Conservation (phyloP, 2,888 invertebrate genomes). For the Noctua janthe region DNA sequence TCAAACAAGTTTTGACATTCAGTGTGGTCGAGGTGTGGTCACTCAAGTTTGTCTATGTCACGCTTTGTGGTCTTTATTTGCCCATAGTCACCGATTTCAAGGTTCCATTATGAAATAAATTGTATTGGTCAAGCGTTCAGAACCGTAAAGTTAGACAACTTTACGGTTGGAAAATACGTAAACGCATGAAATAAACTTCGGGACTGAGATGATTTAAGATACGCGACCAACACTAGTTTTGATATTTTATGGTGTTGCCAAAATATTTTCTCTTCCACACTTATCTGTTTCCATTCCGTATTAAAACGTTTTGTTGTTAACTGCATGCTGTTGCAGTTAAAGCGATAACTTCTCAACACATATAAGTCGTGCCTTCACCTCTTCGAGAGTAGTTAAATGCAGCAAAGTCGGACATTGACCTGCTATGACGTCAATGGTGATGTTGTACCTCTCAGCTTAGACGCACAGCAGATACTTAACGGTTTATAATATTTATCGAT, state of each 20-base stretch:
- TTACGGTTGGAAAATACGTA: background rate
- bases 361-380: constrained; percentile 60
- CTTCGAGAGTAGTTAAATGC: constrained; percentile 66
- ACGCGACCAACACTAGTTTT: background rate
- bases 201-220: constrained; percentile 16
- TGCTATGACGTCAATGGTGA: constrained; percentile 78
- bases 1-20: constrained; percentile 38
- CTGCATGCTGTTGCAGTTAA: constrained; percentile 36
- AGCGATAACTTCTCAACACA: constrained; percentile 50
- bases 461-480: constrained; percentile 62
- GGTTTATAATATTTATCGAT: constrained; percentile 59
- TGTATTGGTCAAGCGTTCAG: constrained; percentile 18
- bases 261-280: constrained; percentile 28
- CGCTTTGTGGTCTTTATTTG: constrained; percentile 40
- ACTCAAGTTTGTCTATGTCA: constrained; percentile 45
- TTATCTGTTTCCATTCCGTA: constrained; percentile 12
- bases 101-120: constrained; percentile 52
- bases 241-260: constrained; percentile 16
- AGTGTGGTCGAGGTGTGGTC: constrained; percentile 35
- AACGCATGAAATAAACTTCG: background rate
- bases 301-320: constrained; percentile 37
- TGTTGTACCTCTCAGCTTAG: constrained; percentile 70
- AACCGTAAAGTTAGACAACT: background rate
- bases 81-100: constrained; percentile 48
- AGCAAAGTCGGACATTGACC: constrained; percentile 74